Conservation (phyloP, 2,888 invertebrate species). For the Pseudococcus viburni region DNA sequence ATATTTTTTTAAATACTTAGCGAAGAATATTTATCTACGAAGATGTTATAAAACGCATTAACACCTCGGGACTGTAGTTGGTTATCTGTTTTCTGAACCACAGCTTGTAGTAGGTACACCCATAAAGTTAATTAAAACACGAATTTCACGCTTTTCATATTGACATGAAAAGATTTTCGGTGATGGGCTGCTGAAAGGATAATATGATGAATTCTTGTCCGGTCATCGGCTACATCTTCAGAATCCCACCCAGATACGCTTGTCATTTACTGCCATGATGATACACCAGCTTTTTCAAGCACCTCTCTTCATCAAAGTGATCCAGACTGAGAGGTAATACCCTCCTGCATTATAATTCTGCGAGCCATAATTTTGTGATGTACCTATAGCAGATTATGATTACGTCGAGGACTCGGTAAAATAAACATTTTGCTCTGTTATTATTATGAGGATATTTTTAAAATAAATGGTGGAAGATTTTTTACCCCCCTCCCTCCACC, state of each 20-base stretch:
- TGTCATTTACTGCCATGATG: neutral
- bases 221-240: slow-evolving; percentile 23
- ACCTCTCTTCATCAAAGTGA: neutral
- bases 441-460: too few species aligned
- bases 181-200: slow-evolving; percentile 27
- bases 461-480: too few species aligned
- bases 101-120: neutral
- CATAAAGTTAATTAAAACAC: slow-evolving; percentile 41
- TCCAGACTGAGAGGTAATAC: neutral
- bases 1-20: neutral
- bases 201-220: slow-evolving; percentile 6
- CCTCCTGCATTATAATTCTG: neutral
- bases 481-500: too few species aligned
- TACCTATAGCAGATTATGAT: too few species aligned
- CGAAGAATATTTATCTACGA: neutral
- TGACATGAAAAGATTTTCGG: slow-evolving; percentile 34
- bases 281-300: neutral
- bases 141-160: slow-evolving; percentile 52
- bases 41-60: slow-evolving; percentile 14
- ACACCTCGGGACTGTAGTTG: neutral
- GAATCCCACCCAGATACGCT: neutral
- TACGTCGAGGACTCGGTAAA: too few species aligned
- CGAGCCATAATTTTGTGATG: too few species aligned
- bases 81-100: neutral
- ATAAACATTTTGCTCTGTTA: too few species aligned